Evolutionary conservation across 2,113 vertebrate genomes (phyloP), one percentile per base, ranked within the genome.

Genomic region (Phoxinus phoxinus): DNA sequence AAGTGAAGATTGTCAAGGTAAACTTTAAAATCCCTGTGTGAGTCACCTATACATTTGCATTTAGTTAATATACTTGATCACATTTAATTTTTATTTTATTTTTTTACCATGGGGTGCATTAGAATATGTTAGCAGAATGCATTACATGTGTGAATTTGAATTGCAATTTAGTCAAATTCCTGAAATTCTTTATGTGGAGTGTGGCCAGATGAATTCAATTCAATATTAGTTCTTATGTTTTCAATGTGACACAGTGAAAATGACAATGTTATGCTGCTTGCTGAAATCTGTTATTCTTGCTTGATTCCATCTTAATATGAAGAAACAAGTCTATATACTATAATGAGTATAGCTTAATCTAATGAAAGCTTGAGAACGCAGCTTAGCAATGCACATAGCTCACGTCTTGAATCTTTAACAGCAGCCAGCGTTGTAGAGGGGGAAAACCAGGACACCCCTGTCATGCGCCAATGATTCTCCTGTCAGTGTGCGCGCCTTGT

Each of bases 381-480:
- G 56, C 53, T 46, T 46, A 65, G 59, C 25, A 65, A 0, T 51
- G 61, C 27, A 67, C 41, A 67, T 23, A 81, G 79, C 79, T 48
- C 27, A 48, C 56, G 65, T 56, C 46, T 73, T 81, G 41, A 81
- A 61, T 85, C 84, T 85, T 30, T 72, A 58, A 72, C 81, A 72
- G 65, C 30, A 72, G 44, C 76, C 25, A 59, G 76, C 30, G 17
- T 56, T 56, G 46, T 41, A 58, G 48, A 71, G 12, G 81, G 65
- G 90, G 90, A 87, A 90, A 91, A 81, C 90, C 90, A 89, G 89
- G 91, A 89, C 87, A 88, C 4, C 73, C 73, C 30, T 32, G 21
- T 90, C 87, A 83, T 72, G 81, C 81, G n/a, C 81, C 81, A 83
- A 56, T 83, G 81, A 83, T 83, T 71, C 80, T 81, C 58, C 59